Base-by-base conservation (phyloP, 2,797 vertebrate species). In the Tragopan temminckii region DNA sequence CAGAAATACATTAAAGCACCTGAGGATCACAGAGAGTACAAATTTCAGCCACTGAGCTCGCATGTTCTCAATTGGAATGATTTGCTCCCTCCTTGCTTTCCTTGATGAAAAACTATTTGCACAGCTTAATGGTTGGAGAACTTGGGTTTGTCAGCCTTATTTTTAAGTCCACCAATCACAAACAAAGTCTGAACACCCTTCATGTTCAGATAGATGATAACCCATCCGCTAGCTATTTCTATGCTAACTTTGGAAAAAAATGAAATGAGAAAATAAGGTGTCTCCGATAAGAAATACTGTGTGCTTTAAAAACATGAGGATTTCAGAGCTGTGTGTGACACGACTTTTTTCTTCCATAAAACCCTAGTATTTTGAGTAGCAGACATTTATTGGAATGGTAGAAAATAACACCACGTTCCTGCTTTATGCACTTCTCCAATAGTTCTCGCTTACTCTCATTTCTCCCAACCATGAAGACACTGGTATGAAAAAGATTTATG, bases 351-450 rank as follows among this genome's bases (percentile, higher is more conserved):
- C 13, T 42, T 21, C 38, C 50, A 29, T 68, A 63, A 62, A 31
- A 82, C 35, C 11, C 35, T 36, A 21, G 35, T 4, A 45, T 48
- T 88, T 62, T 46, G 13, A 24, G 13, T n/a, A 88, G 80, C 21
- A 38, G 40, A 55, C 62, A 82, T 40, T 20, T 75, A 64, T 61
- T 4, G 9, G 38, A 69, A 67, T 52, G 42, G 77, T 95, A 75
- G 61, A 88, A 94, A 79, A 76, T 83, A 89, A 84, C 79, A 79
- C 77, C 31, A n/a, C 85, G 82, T 58, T 87, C 74, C 46, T 78
- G 25, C 75, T 91, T 89, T 94, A 71, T 58, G 69, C 66, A 25
- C 31, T 80, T 89, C 80, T 21, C 79, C 69, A 89, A 8, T 58
- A 53, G 76, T 86, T 89, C 85, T 92, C 42, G 46, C 77, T 48